Base-by-base conservation (phyloP, 2,888 invertebrate species). In the Agrilus cyanescens region DNA sequence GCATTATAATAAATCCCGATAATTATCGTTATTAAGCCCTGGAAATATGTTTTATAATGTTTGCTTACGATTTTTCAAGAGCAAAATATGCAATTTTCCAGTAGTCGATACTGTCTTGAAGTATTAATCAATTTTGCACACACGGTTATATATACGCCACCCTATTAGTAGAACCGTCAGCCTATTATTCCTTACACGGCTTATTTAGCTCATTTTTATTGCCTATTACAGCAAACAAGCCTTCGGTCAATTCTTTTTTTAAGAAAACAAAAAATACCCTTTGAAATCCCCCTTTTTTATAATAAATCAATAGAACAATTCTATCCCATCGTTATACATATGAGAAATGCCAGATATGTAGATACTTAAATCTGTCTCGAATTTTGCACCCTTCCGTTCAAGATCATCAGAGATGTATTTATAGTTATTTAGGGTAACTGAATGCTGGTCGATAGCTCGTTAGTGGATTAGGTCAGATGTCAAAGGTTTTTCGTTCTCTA, bases 401-500 rank as follows among this genome's bases (percentile, higher is more conserved):
- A 25, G 25, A 25, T 25, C 34, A 43, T 37, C 15, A 30, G 43
- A 43, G 46, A 29, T 43, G 41, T 38, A 41, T 29, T 32, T 40
- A 40, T 44, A 51, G 52, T 46, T 44, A 52, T 51, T 48, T 25
- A 50, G 50, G 53, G 62, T 62, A 64, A 63, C 63, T 61, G 57
- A 63, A 63, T 57, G 59, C 62, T 58, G 57, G 56, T 56, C 61
- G 60, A 58, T 59, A 52, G 60, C 63, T 66, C 65, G 64, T 64
- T 64, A 65, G 63, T 58, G 57, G 60, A 65, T 60, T 62, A 64
- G 66, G 66, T 67, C 67, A 62, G 59, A 67, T 67, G 67, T 67
- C 67, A 67, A 67, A 67, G 66, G 67, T 66, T 66, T 66, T 63
- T 60, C 55, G 63, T 66, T 66, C 65, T 59, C 65, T 67, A 64